Evolutionary conservation across 2,888 invertebrate genomes (phyloP).

Genomic region (Nomada fabriciana): DNA sequence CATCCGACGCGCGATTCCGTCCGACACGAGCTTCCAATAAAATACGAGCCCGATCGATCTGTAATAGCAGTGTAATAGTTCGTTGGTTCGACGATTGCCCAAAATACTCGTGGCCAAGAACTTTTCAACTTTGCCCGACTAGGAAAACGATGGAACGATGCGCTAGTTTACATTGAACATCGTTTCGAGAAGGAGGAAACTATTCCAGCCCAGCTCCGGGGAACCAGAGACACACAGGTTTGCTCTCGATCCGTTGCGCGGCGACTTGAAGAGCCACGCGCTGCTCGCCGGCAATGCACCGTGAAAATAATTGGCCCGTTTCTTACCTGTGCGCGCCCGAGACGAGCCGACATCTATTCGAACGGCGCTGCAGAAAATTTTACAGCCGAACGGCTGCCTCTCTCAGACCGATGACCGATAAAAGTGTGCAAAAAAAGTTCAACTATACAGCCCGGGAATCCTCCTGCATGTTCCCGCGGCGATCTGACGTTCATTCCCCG

Average conservation of each 20-base stretch:
- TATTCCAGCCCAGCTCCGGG: constrained; percentile 7
- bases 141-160: not conserved
- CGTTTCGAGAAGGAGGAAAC: not conserved
- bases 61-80: not conserved
- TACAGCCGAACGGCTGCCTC: not conserved
- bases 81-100: not conserved
- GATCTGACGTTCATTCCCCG: not conserved
- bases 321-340: not conserved
- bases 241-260: not conserved
- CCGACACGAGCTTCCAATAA: constrained; percentile 3
- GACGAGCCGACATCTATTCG: not conserved
- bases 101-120: not conserved
- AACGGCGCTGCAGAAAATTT: not conserved
- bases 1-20: constrained; percentile 5
- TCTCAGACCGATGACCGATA: constrained; percentile 11
- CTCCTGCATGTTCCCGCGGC: not conserved
- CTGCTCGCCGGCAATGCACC: constrained; percentile 29
- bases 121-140: not conserved
- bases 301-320: constrained; percentile 57
- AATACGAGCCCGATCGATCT: not conserved
- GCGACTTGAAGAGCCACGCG: not conserved
- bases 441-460: not conserved
- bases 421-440: constrained; percentile 11
- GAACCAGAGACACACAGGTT: not conserved
- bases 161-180: not conserved